phyloP scores from a whole-genome alignment of 2,113 vertebrate genomes.

The Actenoides hombroni region DNA sequence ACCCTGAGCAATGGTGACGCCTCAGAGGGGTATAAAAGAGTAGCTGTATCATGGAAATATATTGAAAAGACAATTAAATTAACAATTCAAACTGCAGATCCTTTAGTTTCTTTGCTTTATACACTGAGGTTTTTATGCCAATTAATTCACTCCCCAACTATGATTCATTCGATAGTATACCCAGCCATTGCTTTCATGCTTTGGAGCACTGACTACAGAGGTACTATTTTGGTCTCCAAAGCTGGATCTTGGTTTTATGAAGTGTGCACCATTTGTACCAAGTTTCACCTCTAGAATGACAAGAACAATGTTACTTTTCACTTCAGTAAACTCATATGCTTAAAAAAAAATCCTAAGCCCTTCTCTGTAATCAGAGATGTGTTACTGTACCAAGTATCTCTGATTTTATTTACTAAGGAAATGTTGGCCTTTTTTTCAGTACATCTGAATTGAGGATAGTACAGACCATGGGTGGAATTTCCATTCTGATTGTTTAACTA shows the following conservation, averaged over 20 bases:
- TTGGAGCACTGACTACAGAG: constrained; percentile 12
- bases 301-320: not conserved
- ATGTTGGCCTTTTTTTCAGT: not conserved
- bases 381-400: not conserved
- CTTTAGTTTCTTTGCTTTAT: constrained; percentile 19
- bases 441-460: not conserved
- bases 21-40: not conserved
- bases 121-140: not conserved
- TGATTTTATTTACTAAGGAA: not conserved
- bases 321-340: not conserved
- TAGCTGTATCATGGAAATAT: not conserved
- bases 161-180: constrained; percentile 51
- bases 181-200: constrained; percentile 18
- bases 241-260: not conserved
- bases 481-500: not conserved
- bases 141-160: constrained; percentile 39
- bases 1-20: not conserved
- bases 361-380: not conserved
- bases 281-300: not conserved
- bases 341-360: not conserved
- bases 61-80: constrained; percentile 16
- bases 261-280: not conserved
- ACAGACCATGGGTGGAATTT: not conserved
- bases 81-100: not conserved
- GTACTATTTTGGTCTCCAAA: constrained; percentile 29